Conservation (phyloP, 1,140 invertebrate genomes). For the Odontomachus brunneus region DNA sequence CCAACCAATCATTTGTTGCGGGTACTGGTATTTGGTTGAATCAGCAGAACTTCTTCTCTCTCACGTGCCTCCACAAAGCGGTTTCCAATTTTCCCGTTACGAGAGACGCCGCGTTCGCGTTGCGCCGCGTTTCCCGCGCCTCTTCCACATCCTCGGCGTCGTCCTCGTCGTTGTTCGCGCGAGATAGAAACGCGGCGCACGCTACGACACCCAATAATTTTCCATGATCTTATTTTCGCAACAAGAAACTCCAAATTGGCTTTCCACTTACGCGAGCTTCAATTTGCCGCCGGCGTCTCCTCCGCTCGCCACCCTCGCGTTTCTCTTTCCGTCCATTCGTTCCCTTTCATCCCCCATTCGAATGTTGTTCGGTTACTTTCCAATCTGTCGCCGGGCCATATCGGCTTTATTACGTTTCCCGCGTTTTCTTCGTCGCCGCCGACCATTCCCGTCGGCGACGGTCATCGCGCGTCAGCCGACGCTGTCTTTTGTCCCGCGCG, state of each 20-base stretch:
- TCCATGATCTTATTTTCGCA: slow-evolving; percentile 70
- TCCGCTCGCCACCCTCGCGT: neutral
- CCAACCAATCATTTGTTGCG: too few relatives aligned
- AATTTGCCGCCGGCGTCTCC: slow-evolving; percentile 58
- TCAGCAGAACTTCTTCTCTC: too few relatives aligned
- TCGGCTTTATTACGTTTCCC: slow-evolving; percentile 71
- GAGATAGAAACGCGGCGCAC: slow-evolving; percentile 32
- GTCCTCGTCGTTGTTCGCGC: neutral
- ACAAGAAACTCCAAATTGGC: slow-evolving; percentile 71
- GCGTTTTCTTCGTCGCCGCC: slow-evolving; percentile 13
- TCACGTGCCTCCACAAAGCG: slow-evolving; percentile 40
- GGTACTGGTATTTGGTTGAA: too few relatives aligned
- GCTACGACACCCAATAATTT: slow-evolving; percentile 69
- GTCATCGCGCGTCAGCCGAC: neutral
- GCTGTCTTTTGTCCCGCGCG: slow-evolving; percentile 35
- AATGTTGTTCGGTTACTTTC: slow-evolving; percentile 66
- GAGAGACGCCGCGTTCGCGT: neutral
- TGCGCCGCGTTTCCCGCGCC: neutral
- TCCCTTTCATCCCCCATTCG: slow-evolving; percentile 49
- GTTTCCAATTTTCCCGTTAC: slow-evolving; percentile 51
- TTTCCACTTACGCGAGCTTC: slow-evolving; percentile 71
- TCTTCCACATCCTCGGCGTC: neutral
- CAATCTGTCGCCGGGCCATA: slow-evolving; percentile 68
- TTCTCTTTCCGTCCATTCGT: slow-evolving; percentile 39
- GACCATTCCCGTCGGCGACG: slow-evolving; percentile 1